phyloP scores from a whole-genome alignment of 2,888 invertebrate species.

The Dynastes grantii region DNA sequence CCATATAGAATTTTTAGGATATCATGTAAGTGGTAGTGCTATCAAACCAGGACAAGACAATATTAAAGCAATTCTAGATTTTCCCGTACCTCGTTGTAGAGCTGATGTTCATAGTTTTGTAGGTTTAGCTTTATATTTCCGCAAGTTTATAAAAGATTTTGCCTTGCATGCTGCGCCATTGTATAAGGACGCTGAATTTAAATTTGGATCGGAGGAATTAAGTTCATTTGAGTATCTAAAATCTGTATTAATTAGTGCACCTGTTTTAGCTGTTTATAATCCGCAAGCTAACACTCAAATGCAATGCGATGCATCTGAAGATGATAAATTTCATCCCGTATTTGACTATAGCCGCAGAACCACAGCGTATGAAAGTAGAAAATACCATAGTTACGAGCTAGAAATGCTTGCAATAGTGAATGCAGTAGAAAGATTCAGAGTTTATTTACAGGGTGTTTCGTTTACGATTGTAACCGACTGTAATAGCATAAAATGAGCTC shows the following conservation, averaged over 20 bases:
- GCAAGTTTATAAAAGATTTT: not conserved
- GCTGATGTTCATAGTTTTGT: not conserved
- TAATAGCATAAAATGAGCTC: conserved; percentile 30
- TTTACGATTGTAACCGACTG: conserved; percentile 58
- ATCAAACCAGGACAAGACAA: too few species aligned
- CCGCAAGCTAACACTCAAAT: too few species aligned
- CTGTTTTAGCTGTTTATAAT: not conserved
- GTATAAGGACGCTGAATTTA: not conserved
- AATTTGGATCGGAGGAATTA: not conserved
- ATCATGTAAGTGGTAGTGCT: not conserved
- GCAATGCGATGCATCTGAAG: not conserved
- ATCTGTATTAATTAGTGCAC: not conserved
- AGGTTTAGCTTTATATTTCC: not conserved
- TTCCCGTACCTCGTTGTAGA: not conserved
- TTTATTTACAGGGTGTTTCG: conserved; percentile 59
- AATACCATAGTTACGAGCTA: conserved; percentile 30
- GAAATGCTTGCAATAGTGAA: not conserved
- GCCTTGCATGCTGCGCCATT: not conserved
- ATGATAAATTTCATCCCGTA: conserved; percentile 30
- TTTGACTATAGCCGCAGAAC: conserved; percentile 34
- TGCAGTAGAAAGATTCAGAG: conserved; percentile 56
- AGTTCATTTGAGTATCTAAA: not conserved
- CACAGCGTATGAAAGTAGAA: conserved; percentile 1
- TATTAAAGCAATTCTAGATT: not conserved
- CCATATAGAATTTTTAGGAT: conserved; percentile 44